phyloP scores from a whole-genome alignment of 2,888 invertebrate species.

The Selenia dentaria region DNA sequence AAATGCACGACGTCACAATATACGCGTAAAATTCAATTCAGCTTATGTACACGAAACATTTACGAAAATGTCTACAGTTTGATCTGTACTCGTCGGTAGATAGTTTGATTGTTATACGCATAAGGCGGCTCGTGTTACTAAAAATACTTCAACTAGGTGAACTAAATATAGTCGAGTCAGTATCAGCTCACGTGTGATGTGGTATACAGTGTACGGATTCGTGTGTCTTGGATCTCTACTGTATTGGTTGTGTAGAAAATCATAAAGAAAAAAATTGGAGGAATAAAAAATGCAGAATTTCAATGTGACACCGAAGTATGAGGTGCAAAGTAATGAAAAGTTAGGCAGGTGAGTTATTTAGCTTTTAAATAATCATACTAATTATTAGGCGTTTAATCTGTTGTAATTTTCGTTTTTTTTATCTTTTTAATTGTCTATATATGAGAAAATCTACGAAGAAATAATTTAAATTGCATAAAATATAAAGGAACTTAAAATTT shows the following conservation, averaged over 20 bases:
- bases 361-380: too few relatives aligned
- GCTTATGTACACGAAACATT: too few relatives aligned
- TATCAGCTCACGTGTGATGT: conserved; percentile 13
- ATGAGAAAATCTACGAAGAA: too few relatives aligned
- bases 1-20: too few relatives aligned
- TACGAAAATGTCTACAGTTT: too few relatives aligned
- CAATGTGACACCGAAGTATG: conserved; percentile 56
- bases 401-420: too few relatives aligned
- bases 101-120: conserved; percentile 24
- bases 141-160: conserved; percentile 22
- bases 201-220: conserved; percentile 11
- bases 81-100: too few relatives aligned
- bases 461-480: too few relatives aligned
- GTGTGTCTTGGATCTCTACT: conserved; percentile 12
- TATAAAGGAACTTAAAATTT: too few relatives aligned
- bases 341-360: conserved; percentile 69
- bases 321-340: conserved; percentile 57
- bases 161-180: conserved; percentile 38
- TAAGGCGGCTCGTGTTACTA: conserved; percentile 18
- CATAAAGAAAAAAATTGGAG: not conserved
- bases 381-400: too few relatives aligned
- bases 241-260: conserved; percentile 10
- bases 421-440: too few relatives aligned
- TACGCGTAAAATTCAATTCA: too few relatives aligned
- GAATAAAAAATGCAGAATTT: conserved; percentile 10